phyloP scores from a whole-genome alignment of 2,113 vertebrate species.

The Miniopterus natalensis region DNA sequence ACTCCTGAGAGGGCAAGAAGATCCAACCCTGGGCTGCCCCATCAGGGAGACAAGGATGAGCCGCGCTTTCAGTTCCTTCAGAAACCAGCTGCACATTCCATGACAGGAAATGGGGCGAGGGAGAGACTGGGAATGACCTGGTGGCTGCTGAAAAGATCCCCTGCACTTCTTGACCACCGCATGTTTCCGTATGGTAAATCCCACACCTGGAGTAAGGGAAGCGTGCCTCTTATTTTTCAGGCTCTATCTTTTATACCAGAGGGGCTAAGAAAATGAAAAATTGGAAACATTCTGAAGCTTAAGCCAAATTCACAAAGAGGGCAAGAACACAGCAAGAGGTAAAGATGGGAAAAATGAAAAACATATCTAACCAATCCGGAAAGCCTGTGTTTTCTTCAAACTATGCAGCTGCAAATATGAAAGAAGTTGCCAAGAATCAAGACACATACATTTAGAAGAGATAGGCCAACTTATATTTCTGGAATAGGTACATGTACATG shows the following conservation, averaged over 20 bases:
- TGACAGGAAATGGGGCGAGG: not conserved
- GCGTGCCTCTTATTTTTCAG: not conserved
- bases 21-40: not conserved
- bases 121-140: not conserved
- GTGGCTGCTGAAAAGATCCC: not conserved
- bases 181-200: not conserved
- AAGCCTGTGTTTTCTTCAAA: not conserved
- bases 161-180: not conserved
- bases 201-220: not conserved
- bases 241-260: not conserved
- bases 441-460: slow-evolving; percentile 1
- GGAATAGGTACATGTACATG: not conserved
- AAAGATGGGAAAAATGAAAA: not conserved
- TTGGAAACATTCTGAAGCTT: not conserved
- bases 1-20: not conserved
- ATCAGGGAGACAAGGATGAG: not conserved
- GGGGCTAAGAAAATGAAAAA: not conserved
- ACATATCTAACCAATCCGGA: not conserved
- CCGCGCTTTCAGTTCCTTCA: not conserved
- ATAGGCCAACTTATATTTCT: not conserved
- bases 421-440: slow-evolving; percentile 12
- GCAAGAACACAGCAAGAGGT: not conserved
- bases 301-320: not conserved
- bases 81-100: not conserved
- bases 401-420: not conserved